A percentile compares a stretch with the other conserved stretches of the same genome.
phyloP scores from a whole-genome alignment of 2,113 vertebrate species.

The Dicrurus megarhynchus region DNA sequence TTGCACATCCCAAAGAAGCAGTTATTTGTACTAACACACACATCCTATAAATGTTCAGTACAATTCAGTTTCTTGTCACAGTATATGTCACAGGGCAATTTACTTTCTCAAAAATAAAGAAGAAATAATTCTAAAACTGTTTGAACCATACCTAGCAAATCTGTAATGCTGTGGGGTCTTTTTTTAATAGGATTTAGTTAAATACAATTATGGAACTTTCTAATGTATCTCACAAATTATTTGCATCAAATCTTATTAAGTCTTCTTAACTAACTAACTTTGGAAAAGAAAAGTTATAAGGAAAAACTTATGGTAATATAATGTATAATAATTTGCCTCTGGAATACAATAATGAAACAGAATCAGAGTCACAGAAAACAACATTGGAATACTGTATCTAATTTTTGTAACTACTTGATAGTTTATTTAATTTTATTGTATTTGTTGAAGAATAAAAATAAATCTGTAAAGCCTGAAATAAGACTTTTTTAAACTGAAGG shows the following conservation, averaged over 20 bases:
- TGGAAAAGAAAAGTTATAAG: slow-evolving; percentile 44
- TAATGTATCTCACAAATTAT: slow-evolving; percentile 4
- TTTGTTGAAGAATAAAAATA: slow-evolving; percentile 18
- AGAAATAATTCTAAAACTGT: not conserved
- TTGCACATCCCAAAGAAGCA: not conserved
- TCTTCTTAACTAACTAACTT: slow-evolving; percentile 46
- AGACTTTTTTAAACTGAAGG: slow-evolving; percentile 19
- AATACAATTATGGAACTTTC: slow-evolving; percentile 42
- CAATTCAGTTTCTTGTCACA: not conserved
- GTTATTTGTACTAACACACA: not conserved
- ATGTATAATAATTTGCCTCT: not conserved
- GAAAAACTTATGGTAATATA: slow-evolving; percentile 3
- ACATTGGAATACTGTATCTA: slow-evolving; percentile 19
- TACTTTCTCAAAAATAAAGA: not conserved
- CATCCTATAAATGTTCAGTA: not conserved
- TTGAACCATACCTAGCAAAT: not conserved
- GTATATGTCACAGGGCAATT: not conserved
- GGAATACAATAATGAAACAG: slow-evolving; percentile 16
- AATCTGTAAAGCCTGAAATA: slow-evolving; percentile 21
- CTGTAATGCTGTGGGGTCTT: not conserved
- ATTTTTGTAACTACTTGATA: not conserved
- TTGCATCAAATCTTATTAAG: slow-evolving; percentile 27
- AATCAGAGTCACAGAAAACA: slow-evolving; percentile 50
- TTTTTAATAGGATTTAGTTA: slow-evolving; percentile 18
- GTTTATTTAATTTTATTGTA: not conserved